Percentiles rank a stretch among this genome's conserved stretches.
Conservation (phyloP, 2,113 vertebrate genomes). For the Rhombomys opimus region DNA sequence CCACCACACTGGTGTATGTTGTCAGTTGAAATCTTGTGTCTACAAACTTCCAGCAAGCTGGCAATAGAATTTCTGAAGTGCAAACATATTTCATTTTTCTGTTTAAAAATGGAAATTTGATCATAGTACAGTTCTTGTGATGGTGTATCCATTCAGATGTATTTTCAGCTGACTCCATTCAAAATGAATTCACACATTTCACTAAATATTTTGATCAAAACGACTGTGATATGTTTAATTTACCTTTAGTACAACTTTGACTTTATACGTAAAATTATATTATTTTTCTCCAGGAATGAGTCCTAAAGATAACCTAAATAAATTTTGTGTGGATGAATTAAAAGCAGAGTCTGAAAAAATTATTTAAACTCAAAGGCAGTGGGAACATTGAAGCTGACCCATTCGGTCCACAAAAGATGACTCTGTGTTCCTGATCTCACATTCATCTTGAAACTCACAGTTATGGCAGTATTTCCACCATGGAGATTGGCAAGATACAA, state of each 20-base stretch:
- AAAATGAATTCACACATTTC: slow-evolving; percentile 28
- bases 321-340: neutral
- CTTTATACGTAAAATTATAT: neutral
- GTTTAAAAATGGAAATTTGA: slow-evolving; percentile 73
- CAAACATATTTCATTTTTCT: slow-evolving; percentile 56
- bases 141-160: slow-evolving; percentile 45
- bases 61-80: slow-evolving; percentile 52
- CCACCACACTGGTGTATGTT: neutral
- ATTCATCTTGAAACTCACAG: neutral
- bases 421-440: neutral
- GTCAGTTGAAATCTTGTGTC: slow-evolving; percentile 62
- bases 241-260: neutral
- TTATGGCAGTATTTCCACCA: neutral
- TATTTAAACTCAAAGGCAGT: neutral
- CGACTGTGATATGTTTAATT: neutral
- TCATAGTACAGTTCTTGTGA: slow-evolving; percentile 61
- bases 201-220: slow-evolving; percentile 61
- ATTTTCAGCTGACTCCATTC: slow-evolving; percentile 60
- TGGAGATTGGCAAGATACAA: neutral
- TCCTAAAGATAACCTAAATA: neutral
- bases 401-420: neutral
- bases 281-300: neutral
- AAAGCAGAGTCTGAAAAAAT: neutral
- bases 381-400: accelerated
- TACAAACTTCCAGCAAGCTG: slow-evolving; percentile 58